These are phyloP conservation scores for Acanthisitta chloris DNA, from an alignment of 2,113 vertebrate genomes.

Conservation along the genomic window DNA sequence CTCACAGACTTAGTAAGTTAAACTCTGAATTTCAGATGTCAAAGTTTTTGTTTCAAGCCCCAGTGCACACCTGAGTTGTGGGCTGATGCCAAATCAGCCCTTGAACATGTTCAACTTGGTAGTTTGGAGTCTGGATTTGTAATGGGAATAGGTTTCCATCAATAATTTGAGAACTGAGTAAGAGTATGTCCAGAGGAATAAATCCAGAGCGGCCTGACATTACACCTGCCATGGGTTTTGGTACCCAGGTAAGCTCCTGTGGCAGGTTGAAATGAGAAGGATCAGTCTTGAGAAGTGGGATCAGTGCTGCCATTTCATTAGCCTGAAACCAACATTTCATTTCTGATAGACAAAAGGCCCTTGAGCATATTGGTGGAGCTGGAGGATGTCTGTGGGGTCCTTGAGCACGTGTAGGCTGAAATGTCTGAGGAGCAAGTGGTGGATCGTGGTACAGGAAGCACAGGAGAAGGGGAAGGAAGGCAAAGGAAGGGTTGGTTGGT, in stretches of 20 bases:
- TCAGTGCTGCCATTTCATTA: background rate
- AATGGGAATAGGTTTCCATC: background rate
- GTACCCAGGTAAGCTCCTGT: background rate
- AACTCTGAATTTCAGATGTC: background rate
- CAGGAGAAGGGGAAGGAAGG: background rate
- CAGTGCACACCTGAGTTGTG: background rate
- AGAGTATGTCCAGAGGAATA: background rate
- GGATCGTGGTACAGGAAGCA: fast-evolving
- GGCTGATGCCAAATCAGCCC: background rate
- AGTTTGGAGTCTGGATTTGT: background rate
- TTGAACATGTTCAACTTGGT: background rate
- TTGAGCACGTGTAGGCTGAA: fast-evolving
- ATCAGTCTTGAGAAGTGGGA: background rate
- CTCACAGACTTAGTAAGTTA: background rate
- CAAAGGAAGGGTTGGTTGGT: background rate
- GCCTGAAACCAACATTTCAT: background rate
- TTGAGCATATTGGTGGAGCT: fast-evolving
- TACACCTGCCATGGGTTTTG: fast-evolving
- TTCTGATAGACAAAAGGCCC: background rate
- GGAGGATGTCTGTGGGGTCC: background rate
- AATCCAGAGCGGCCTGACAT: background rate
- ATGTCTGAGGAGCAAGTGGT: background rate
- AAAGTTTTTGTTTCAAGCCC: background rate
- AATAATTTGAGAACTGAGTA: background rate
- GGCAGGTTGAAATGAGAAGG: background rate